Conservation (phyloP, 2,113 vertebrate species). For the Pachycephala philippinensis region DNA sequence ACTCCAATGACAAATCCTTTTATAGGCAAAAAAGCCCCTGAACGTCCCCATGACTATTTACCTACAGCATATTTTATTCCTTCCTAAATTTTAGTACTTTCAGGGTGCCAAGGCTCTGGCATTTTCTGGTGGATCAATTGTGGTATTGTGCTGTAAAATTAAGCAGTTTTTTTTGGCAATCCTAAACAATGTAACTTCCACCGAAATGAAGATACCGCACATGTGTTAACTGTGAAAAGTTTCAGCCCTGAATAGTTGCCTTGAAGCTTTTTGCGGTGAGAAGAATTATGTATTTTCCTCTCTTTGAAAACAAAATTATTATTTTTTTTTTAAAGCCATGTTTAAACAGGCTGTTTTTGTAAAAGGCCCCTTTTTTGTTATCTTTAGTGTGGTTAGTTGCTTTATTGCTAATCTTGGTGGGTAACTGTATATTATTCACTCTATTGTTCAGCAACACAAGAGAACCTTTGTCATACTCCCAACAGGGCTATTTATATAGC, state of each 20-base stretch:
- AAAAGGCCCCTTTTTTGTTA: constrained; percentile 48
- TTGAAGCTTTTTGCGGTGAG: constrained; percentile 54
- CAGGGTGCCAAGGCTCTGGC: constrained; percentile 31
- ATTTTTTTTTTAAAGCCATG: neutral
- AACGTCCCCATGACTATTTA: constrained; percentile 14
- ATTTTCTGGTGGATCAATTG: constrained; percentile 54
- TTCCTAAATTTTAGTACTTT: constrained; percentile 48
- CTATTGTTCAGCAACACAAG: constrained; percentile 66
- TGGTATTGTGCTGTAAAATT: constrained; percentile 60
- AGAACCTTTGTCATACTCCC: constrained; percentile 59
- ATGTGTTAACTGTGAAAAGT: constrained; percentile 55
- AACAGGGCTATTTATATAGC: constrained; percentile 48
- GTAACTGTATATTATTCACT: constrained; percentile 64
- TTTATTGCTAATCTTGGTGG: constrained; percentile 61
- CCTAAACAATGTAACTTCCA: constrained; percentile 53
- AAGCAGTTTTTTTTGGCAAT: constrained; percentile 57
- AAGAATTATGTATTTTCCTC: constrained; percentile 63
- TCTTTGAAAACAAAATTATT: constrained; percentile 43
- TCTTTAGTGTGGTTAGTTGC: constrained; percentile 60
- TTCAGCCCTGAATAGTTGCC: constrained; percentile 53
- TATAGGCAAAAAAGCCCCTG: constrained; percentile 45
- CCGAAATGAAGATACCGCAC: constrained; percentile 51
- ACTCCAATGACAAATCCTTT: constrained; percentile 50
- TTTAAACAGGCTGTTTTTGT: constrained; percentile 54
- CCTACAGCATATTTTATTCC: constrained; percentile 60